Conservation (phyloP, 2,888 invertebrate species). For the Synanthedon tipuliformis region DNA sequence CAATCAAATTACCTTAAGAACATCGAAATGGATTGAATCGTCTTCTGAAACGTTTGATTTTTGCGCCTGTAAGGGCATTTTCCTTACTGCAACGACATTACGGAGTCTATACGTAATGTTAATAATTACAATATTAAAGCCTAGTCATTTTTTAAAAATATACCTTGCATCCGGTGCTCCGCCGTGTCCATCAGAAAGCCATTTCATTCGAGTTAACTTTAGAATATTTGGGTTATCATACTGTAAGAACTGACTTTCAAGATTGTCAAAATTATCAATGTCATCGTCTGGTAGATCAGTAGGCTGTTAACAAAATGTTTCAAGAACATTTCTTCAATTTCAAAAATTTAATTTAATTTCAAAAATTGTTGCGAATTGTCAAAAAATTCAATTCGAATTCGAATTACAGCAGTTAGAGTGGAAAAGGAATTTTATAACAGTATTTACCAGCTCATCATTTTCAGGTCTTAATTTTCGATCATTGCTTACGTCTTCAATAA, state of each 20-base stretch:
- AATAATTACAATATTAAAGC: not conserved
- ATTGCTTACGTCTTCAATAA: slow-evolving; percentile 9
- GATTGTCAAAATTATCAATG: slow-evolving; percentile 18
- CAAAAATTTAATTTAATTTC: not conserved
- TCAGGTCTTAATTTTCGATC: not conserved
- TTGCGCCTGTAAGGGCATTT: slow-evolving; percentile 54
- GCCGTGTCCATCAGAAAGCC: slow-evolving; percentile 43
- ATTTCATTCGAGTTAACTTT: slow-evolving; percentile 54
- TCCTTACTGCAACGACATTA: slow-evolving; percentile 49
- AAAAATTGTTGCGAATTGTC: no score
- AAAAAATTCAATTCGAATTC: no score
- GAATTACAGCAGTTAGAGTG: no score
- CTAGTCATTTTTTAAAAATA: slow-evolving; percentile 1
- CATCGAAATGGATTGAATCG: slow-evolving; percentile 1
- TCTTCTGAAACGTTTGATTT: slow-evolving; percentile 21
- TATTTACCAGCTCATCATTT: no score
- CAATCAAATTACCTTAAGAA: not conserved
- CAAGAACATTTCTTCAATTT: not conserved
- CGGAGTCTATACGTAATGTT: slow-evolving; percentile 11
- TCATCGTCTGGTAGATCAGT: slow-evolving; percentile 18
- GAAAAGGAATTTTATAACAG: no score
- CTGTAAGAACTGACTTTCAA: not conserved
- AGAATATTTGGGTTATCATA: slow-evolving; percentile 33
- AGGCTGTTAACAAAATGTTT: slow-evolving; percentile 14
- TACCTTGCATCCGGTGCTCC: slow-evolving; percentile 47